Base-by-base conservation (phyloP, 2,797 vertebrate genomes). In the Loriculus beryllinus region DNA sequence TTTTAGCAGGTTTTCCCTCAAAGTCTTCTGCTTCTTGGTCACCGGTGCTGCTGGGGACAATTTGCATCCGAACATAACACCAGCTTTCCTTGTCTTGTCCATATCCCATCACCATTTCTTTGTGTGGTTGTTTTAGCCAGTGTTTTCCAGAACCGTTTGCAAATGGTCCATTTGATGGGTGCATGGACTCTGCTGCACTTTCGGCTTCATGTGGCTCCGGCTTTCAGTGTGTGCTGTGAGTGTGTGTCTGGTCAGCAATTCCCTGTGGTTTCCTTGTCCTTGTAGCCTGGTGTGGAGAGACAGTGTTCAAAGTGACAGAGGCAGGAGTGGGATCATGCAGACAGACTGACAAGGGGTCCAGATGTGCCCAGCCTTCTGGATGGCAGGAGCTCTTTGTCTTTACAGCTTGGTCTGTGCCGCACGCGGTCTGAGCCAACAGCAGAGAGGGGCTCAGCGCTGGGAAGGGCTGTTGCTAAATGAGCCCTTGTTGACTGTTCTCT, bases 171-270 rank as follows among this genome's bases (percentile, higher is more conserved):
- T 49, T 33, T 80, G 17, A 7, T 39, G 54, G 25, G 7, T 25
- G 10, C 43, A 1, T 33, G 57, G 37, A 10, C 40, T 77, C 31
- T 4, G 8, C 39, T 37, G 48, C 0, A 0, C 47, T 62, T 57
- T 13, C 23, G n/a, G 37, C 77, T 51, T 42, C 4, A 1, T 11
- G 63, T 12, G 59, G 63, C 82, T 85, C 65, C 7, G 65, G 42
- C 49, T 68, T 47, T 37, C 63, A 43, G 22, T 65, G 2, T 11
- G 56, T 10, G 18, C 64, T 51, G 28, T 1, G 54, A 47, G 33
- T n/a, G 15, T 1, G 1, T 37, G 69, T 42, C 77, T 64, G 29
- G 0, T 29, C 2, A 3, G 77, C 3, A 2, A 4, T 40, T 31
- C 0, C 0, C 42, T 57, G 78, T 60, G 65, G 9, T 29, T 31